A percentile compares a stretch with the other conserved stretches of the same genome.
Evolutionary conservation across 2,113 vertebrate species (phyloP).

Genomic region (Vicugna pacos): DNA sequence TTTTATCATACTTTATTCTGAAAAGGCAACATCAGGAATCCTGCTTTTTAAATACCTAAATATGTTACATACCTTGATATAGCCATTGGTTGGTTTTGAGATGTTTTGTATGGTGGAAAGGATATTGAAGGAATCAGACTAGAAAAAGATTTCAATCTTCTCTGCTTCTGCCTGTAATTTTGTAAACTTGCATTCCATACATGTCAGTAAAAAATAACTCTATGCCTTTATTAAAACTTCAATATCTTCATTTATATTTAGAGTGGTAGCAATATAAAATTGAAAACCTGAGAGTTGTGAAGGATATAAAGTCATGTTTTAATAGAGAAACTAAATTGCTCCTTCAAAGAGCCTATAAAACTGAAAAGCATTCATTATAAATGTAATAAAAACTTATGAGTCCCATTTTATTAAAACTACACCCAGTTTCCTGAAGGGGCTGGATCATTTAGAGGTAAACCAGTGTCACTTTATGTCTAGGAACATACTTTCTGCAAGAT

Average conservation of each 20-base stretch:
- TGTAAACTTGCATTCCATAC: slow-evolving; percentile 60
- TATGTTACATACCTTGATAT: slow-evolving; percentile 65
- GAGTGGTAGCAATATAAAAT: slow-evolving; percentile 80
- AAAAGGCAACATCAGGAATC: slow-evolving; percentile 51
- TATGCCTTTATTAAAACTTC: slow-evolving; percentile 83
- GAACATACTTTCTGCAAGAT: slow-evolving; percentile 75
- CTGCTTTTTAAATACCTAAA: slow-evolving; percentile 45
- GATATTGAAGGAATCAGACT: slow-evolving; percentile 46
- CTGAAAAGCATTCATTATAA: slow-evolving; percentile 87
- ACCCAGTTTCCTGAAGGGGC: slow-evolving; percentile 82
- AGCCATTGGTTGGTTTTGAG: slow-evolving; percentile 69
- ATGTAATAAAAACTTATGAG: slow-evolving; percentile 88
- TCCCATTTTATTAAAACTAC: slow-evolving; percentile 88
- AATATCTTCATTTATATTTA: slow-evolving; percentile 84
- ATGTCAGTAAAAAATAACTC: slow-evolving; percentile 72
- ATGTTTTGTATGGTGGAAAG: slow-evolving; percentile 70
- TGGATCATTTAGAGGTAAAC: slow-evolving; percentile 81
- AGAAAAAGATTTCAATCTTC: slow-evolving; percentile 73
- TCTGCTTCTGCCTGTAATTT: slow-evolving; percentile 65
- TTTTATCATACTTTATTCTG: slow-evolving; percentile 54
- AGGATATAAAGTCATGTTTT: slow-evolving; percentile 87
- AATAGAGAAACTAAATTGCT: slow-evolving; percentile 87
- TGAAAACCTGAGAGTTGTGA: slow-evolving; percentile 85
- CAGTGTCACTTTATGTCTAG: slow-evolving; percentile 80
- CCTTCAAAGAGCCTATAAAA: slow-evolving; percentile 87